These are phyloP conservation scores for Reinhardtius hippoglossoides DNA, from an alignment of 2,113 vertebrate genomes.

Conservation along the genomic window DNA sequence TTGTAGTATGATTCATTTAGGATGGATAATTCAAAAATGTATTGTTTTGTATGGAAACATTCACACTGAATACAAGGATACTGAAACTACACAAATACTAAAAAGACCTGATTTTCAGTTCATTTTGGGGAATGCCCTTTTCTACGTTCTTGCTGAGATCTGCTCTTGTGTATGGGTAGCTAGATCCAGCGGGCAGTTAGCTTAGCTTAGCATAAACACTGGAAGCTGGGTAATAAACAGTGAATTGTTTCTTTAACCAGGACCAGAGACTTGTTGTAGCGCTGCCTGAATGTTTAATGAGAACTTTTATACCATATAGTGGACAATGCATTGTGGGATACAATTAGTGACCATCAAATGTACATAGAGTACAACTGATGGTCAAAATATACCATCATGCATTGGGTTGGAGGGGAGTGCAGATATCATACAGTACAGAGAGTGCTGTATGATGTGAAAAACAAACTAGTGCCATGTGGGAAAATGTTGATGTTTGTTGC, in stretches of 20 bases:
- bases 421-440: too few species aligned
- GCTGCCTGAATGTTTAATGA: too few species aligned
- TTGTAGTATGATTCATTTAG: not conserved
- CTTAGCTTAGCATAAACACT: slow-evolving; percentile 14
- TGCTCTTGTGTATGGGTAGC: not conserved
- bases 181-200: not conserved
- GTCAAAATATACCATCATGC: too few species aligned
- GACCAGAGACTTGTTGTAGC: not conserved
- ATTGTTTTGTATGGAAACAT: too few species aligned
- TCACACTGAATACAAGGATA: not conserved
- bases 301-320: too few species aligned
- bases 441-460: too few species aligned
- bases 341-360: too few species aligned
- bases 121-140: not conserved
- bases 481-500: too few species aligned
- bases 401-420: too few species aligned
- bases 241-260: not conserved
- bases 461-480: too few species aligned
- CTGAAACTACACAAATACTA: not conserved
- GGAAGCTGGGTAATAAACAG: not conserved
- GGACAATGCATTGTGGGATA: too few species aligned
- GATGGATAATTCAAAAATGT: not conserved
- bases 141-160: not conserved
- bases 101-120: not conserved
- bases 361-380: not conserved